These are phyloP conservation scores for Drosophila albomicans DNA, from an alignment of 1,140 invertebrate genomes.

Conservation along the genomic window DNA sequence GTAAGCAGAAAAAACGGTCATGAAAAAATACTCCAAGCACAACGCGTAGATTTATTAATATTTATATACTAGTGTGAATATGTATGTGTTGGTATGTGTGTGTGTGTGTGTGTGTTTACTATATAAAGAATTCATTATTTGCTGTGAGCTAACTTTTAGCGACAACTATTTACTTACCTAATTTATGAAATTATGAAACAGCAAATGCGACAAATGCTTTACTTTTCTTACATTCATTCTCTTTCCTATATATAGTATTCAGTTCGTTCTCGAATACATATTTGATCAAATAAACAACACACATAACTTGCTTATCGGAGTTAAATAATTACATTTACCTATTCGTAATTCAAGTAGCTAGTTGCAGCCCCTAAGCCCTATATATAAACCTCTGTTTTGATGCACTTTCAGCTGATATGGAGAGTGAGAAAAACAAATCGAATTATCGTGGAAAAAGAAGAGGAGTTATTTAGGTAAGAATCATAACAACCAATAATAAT, in stretches of 20 bases:
- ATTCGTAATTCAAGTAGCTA: conserved; percentile 15
- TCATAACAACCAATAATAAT: no score
- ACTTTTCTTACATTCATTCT: conserved; percentile 10
- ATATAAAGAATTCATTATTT: conserved; percentile 27
- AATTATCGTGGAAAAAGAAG: no score
- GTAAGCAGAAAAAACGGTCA: conserved; percentile 15
- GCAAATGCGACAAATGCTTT: conserved; percentile 2
- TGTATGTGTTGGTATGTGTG: no score
- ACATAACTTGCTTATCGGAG: conserved; percentile 4
- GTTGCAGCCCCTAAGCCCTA: not conserved
- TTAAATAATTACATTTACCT: conserved; percentile 4
- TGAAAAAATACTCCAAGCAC: not conserved
- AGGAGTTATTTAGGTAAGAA: no score
- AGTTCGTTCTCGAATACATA: not conserved
- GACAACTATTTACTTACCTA: conserved; percentile 5
- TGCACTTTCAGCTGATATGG: no score
- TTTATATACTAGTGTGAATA: conserved; percentile 23
- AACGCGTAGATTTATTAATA: conserved; percentile 35
- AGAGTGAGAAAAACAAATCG: no score
- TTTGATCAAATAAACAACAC: conserved; percentile 10
- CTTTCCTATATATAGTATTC: conserved; percentile 11
- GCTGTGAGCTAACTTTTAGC: conserved; percentile 19
- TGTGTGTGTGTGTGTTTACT: no score
- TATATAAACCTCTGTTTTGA: no score
- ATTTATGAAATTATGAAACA: conserved; percentile 22